Evolutionary conservation across 2,113 vertebrate genomes (phyloP).

Genomic region (Chloroceryle aenea): DNA sequence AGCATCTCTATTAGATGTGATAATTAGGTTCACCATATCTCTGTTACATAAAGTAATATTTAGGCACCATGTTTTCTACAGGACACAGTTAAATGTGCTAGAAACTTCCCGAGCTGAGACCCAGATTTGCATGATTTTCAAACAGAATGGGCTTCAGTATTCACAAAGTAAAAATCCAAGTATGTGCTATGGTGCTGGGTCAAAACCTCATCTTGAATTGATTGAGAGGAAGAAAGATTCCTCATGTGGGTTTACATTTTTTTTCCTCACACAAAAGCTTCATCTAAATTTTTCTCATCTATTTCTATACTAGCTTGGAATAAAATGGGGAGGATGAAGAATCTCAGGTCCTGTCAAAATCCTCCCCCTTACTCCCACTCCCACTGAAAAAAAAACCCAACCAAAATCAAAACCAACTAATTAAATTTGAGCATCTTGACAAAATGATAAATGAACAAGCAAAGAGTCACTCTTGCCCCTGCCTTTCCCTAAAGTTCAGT

Average conservation of each 20-base stretch:
- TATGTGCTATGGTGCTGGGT: background rate
- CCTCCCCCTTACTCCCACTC: background rate
- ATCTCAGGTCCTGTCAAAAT: background rate
- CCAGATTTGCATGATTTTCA: background rate
- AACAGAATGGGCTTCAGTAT: background rate
- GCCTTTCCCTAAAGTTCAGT: background rate
- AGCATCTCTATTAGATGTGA: background rate
- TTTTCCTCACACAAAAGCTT: background rate
- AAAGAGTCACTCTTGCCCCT: background rate
- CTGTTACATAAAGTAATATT: background rate
- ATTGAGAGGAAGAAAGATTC: background rate
- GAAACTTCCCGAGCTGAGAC: background rate
- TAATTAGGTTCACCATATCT: background rate
- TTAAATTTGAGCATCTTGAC: background rate
- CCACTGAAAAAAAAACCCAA: background rate
- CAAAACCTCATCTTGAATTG: background rate
- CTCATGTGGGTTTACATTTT: background rate
- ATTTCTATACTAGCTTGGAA: background rate
- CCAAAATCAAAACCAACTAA: background rate
- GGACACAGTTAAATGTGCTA: background rate
- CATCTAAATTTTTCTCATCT: background rate
- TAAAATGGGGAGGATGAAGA: background rate
- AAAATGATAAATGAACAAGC: background rate
- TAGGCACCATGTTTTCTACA: background rate
- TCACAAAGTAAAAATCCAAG: background rate